Conservation (phyloP, 2,888 invertebrate genomes). For the Drosophila birchii region DNA sequence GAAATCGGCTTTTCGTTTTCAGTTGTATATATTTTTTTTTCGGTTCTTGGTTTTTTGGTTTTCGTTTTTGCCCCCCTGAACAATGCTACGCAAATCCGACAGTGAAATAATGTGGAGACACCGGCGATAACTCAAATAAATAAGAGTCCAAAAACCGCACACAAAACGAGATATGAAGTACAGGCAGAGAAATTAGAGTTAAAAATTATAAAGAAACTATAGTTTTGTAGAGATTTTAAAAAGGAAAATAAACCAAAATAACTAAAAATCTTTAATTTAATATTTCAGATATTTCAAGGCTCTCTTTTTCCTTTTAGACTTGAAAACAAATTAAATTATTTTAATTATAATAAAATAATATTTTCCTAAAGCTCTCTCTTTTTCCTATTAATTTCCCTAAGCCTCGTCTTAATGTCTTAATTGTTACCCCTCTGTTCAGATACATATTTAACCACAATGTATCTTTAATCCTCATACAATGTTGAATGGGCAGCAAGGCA, state of each 20-base stretch:
- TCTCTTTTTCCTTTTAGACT: accelerated
- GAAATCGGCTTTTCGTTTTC: constrained; percentile 49
- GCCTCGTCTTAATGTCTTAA: background rate
- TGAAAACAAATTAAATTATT: background rate
- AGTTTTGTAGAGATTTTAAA: background rate
- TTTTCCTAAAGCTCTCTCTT: background rate
- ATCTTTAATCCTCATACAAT: constrained; percentile 32
- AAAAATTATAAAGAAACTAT: too few species aligned
- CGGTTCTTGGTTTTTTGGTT: constrained; percentile 43
- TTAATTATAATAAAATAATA: background rate
- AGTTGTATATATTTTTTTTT: constrained; percentile 14
- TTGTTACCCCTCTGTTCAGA: background rate
- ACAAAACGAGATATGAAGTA: constrained; percentile 7
- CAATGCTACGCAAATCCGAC: constrained; percentile 77
- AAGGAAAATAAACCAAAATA: background rate
- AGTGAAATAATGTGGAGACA: constrained; percentile 69
- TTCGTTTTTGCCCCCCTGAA: constrained; percentile 40
- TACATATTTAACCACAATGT: constrained; percentile 25
- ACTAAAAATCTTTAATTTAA: background rate
- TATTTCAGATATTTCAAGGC: background rate
- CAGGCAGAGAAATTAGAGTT: background rate
- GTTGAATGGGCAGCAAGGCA: constrained; percentile 18
- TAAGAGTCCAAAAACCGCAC: constrained; percentile 29
- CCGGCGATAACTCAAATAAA: constrained; percentile 52
- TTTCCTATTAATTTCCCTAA: too few species aligned